These are phyloP conservation scores for Zenarchopterus dispar DNA, from an alignment of 2,797 vertebrate genomes.

Conservation along the genomic window DNA sequence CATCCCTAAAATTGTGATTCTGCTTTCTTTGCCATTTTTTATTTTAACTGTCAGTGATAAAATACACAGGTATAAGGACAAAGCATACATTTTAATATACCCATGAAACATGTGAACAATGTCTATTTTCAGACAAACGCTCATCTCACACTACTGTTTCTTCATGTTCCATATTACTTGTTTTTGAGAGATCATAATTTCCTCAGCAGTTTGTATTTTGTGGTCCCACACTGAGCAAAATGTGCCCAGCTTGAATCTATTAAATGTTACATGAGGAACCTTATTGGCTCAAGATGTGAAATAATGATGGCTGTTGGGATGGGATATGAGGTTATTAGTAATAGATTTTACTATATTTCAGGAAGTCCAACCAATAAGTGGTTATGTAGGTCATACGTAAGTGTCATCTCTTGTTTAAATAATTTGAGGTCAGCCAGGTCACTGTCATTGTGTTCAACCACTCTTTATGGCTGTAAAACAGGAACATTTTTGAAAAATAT, in stretches of 20 bases:
- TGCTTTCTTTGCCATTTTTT: too few relatives aligned
- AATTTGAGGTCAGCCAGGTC: slow-evolving; percentile 7
- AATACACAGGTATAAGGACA: too few relatives aligned
- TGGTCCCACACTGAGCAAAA: slow-evolving; percentile 44
- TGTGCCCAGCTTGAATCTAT: slow-evolving; percentile 66
- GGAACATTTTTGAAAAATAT: too few relatives aligned
- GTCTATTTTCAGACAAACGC: not conserved
- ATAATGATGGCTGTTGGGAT: slow-evolving; percentile 51
- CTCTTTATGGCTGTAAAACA: slow-evolving; percentile 2
- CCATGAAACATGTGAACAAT: not conserved
- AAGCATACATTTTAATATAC: not conserved
- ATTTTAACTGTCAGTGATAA: too few relatives aligned
- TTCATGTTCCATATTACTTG: slow-evolving; percentile 44
- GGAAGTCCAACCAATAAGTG: slow-evolving; percentile 44
- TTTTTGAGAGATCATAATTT: slow-evolving; percentile 47
- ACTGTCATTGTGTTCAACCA: slow-evolving; percentile 14
- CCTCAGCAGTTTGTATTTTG: slow-evolving; percentile 53
- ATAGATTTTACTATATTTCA: slow-evolving; percentile 52
- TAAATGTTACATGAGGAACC: slow-evolving; percentile 41
- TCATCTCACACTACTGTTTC: slow-evolving; percentile 1
- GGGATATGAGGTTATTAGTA: slow-evolving; percentile 49
- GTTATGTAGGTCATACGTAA: slow-evolving; percentile 25
- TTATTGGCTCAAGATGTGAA: slow-evolving; percentile 63
- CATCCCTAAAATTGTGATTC: too few relatives aligned
- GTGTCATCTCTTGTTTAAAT: slow-evolving; percentile 39